A percentile compares a stretch with the other conserved stretches of the same genome.
Conservation (phyloP, 1,140 invertebrate species). For the Thaumetopoea pityocampa region DNA sequence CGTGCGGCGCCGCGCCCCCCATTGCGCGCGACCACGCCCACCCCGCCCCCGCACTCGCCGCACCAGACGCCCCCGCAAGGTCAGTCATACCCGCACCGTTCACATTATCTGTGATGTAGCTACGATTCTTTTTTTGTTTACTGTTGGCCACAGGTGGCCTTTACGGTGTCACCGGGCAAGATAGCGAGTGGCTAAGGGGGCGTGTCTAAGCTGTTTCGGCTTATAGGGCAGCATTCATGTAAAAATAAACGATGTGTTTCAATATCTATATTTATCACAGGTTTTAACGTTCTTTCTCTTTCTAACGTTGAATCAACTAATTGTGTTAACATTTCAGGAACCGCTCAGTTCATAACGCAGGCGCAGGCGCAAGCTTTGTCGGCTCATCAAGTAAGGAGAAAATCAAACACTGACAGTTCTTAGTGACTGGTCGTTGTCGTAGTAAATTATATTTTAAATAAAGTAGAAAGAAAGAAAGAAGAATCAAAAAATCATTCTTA, state of each 20-base stretch:
- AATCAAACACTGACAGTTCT: slow-evolving; percentile 68
- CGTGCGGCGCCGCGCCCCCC: slow-evolving; percentile 26
- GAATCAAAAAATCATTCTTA: no score
- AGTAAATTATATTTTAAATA: slow-evolving; percentile 52
- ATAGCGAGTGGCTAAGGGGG: no score
- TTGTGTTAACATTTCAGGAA: slow-evolving; percentile 36
- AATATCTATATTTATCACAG: not conserved
- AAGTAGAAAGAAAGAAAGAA: no score
- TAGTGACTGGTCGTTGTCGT: slow-evolving; percentile 54
- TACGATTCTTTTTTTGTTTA: not conserved
- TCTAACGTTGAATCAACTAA: not conserved
- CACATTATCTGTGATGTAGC: not conserved
- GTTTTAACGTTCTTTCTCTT: not conserved
- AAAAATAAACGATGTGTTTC: no score
- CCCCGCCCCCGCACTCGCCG: slow-evolving; percentile 12
- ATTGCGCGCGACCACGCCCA: slow-evolving; percentile 15
- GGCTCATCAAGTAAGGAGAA: slow-evolving; percentile 59
- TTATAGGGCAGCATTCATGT: no score
- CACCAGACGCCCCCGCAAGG: slow-evolving; percentile 5
- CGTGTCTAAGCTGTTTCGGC: no score
- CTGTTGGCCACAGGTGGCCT: not conserved
- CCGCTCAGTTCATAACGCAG: slow-evolving; percentile 60
- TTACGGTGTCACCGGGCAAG: not conserved
- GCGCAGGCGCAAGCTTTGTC: slow-evolving; percentile 50
- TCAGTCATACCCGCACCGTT: slow-evolving; percentile 13